phyloP scores from a whole-genome alignment of 2,797 vertebrate genomes.

The Gymnocypris eckloni region DNA sequence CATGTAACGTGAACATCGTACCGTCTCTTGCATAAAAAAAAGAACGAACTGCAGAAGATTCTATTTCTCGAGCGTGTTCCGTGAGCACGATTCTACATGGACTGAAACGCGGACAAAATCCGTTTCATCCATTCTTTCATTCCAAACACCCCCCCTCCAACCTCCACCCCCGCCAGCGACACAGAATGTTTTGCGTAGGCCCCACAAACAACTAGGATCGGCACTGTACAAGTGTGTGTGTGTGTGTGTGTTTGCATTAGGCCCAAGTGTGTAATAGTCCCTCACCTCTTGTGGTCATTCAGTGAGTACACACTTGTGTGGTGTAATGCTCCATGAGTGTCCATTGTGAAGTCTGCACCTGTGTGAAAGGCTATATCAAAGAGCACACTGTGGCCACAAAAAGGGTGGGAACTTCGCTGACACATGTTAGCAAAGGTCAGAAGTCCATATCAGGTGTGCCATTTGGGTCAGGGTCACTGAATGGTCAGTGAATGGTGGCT shows the following conservation, averaged over 20 bases:
- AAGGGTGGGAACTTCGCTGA: conserved; percentile 13
- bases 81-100: too few relatives aligned
- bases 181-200: too few relatives aligned
- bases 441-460: background rate
- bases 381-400: background rate
- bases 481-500: background rate
- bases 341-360: conserved; percentile 17
- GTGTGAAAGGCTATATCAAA: background rate
- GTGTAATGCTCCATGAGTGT: background rate
- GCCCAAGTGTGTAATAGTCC: background rate
- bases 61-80: too few relatives aligned
- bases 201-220: too few relatives aligned
- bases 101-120: too few relatives aligned
- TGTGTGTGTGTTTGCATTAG: background rate
- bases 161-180: too few relatives aligned
- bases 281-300: background rate
- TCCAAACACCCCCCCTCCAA: too few relatives aligned
- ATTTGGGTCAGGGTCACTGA: conserved; percentile 62
- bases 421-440: background rate
- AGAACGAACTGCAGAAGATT: too few relatives aligned
- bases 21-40: too few relatives aligned
- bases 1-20: too few relatives aligned
- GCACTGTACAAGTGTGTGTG: too few relatives aligned
- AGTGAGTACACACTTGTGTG: background rate
- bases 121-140: too few relatives aligned